A percentile compares a stretch with the other conserved stretches of the same genome.
phyloP scores from a whole-genome alignment of 2,888 invertebrate species.

The Tromatobia lineatoria region DNA sequence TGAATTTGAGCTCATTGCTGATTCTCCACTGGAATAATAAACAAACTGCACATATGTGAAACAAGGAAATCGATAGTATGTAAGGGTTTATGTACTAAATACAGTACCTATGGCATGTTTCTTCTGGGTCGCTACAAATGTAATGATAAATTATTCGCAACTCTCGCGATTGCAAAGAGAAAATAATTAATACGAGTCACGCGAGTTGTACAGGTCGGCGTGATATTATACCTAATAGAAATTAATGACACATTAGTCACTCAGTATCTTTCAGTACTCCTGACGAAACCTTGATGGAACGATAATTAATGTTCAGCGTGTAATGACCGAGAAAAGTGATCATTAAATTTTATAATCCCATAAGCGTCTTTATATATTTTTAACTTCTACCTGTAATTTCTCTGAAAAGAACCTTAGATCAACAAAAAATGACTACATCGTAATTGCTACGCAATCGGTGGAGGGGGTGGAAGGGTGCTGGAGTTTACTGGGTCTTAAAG shows the following conservation, averaged over 20 bases:
- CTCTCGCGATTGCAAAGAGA: constrained; percentile 15
- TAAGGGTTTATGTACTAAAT: constrained; percentile 15
- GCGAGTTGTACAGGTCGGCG: not conserved
- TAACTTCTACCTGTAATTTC: not conserved
- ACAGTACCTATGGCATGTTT: not conserved
- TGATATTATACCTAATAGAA: constrained; percentile 25
- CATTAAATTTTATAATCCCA: not conserved
- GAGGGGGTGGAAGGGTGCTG: no score
- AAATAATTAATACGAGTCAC: constrained; percentile 26
- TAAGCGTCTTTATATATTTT: not conserved
- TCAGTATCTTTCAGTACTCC: not conserved
- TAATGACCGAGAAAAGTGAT: not conserved
- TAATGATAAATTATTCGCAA: constrained; percentile 37
- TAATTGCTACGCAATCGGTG: no score
- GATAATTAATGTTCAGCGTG: not conserved
- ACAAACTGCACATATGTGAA: constrained; percentile 12
- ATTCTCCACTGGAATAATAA: constrained; percentile 30
- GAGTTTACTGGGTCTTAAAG: no score
- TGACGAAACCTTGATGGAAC: not conserved
- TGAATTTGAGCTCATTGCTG: constrained; percentile 16
- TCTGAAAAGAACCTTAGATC: no score
- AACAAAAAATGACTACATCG: no score
- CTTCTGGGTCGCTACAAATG: constrained; percentile 41
- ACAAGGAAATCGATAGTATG: constrained; percentile 32
- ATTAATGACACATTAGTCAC: constrained; percentile 1